Evolutionary conservation across 2,888 invertebrate genomes (phyloP), one percentile per base, ranked within the genome.

Genomic region (Cryptus viduatorius): DNA sequence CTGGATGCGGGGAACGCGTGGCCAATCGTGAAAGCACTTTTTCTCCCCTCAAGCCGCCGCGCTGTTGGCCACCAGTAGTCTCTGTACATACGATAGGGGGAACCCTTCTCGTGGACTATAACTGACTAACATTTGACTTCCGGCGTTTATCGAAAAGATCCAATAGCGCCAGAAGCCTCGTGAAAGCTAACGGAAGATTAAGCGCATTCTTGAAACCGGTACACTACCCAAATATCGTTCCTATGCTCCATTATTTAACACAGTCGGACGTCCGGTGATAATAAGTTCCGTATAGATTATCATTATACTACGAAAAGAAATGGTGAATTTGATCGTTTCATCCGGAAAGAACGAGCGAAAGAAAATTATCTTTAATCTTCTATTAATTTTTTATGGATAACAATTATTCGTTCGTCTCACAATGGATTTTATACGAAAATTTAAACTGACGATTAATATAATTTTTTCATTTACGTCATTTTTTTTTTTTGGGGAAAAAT

Each of bases 11-110:
- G 67, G 37, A 48, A 16, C 68, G 78, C 71, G 44, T 77, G 64
- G 44, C 48, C 48, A 79, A 78, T 86, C 86, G 86, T 84, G 82
- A 84, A 86, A 82, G 84, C 80, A 67, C 24, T 24, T 84, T 86
- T 86, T 82, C 37, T 37, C 78, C 67, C 72, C 71, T 69, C 46
- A 61, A 72, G 44, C 80, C 80, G 61, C 50, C 46, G 46, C 75
- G 61, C 53, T 8, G 53, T 16, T 37, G 56, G 73, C 10, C 64
- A 10, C 72, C 61, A 16, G 5, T 7, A 8, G 37, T 2, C 24
- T 24, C 24, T 24, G 24, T 42, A 65, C 56, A 44, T 16, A 50
- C 42, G 4, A 61, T 16, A 8, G 29, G 44, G 42, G 46, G 61
- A 14, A 64, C 64, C 29, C 61, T 24, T 14, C 24, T 24, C 12